Conservation (phyloP, 2,888 invertebrate genomes). For the Agrenia bidenticulata region DNA sequence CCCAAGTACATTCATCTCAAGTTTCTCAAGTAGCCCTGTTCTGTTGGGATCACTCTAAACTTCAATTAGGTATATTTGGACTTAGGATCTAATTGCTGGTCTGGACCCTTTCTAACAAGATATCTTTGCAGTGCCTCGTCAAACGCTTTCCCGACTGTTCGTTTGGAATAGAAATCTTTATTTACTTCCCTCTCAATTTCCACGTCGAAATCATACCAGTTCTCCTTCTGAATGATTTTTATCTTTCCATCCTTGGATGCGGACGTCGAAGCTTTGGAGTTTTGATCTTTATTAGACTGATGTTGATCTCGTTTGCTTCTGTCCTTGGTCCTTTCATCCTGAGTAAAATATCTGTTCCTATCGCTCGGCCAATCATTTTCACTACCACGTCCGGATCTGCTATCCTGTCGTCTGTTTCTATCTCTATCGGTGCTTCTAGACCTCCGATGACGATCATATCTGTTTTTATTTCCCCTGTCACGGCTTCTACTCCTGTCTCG, state of each 20-base stretch:
- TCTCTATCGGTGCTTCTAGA: background rate
- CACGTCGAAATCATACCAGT: constrained; percentile 18
- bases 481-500: constrained; percentile 16
- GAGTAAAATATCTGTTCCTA: background rate
- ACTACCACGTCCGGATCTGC: background rate
- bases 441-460: constrained; percentile 15
- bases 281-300: constrained; percentile 3
- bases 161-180: constrained; percentile 73
- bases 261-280: constrained; percentile 1
- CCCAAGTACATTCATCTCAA: too few species aligned
- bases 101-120: constrained; percentile 50
- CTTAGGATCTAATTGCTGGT: constrained; percentile 1
- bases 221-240: constrained; percentile 26
- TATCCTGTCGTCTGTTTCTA: constrained; percentile 12
- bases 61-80: background rate
- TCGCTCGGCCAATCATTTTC: too few species aligned
- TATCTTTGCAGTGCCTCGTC: constrained; percentile 67
- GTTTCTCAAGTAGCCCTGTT: too few species aligned
- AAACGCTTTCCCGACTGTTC: constrained; percentile 76
- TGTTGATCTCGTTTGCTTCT: background rate
- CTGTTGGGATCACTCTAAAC: too few species aligned
- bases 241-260: constrained; percentile 16
- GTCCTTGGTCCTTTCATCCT: background rate
- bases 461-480: constrained; percentile 11
- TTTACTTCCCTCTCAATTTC: constrained; percentile 18